These are phyloP conservation scores for Drosophila nebulosa DNA, from an alignment of 1,140 invertebrate species.

Conservation along the genomic window DNA sequence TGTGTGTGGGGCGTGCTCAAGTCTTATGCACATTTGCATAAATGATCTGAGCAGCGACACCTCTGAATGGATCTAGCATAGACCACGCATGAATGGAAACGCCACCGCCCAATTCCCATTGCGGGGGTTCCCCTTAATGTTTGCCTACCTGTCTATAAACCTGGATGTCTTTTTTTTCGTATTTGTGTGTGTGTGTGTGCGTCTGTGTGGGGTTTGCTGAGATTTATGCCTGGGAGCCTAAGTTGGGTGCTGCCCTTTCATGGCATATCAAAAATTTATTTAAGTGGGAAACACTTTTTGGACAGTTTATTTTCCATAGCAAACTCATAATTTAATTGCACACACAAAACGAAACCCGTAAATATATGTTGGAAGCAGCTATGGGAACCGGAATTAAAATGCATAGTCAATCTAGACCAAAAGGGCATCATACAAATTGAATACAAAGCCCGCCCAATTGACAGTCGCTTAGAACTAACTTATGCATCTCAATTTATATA, in stretches of 20 bases:
- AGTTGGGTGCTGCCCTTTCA: slow-evolving; percentile 11
- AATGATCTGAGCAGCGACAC: slow-evolving; percentile 60
- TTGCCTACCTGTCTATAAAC: not conserved
- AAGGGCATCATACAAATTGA: not conserved
- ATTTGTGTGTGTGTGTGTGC: slow-evolving; percentile 22
- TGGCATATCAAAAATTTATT: slow-evolving; percentile 60
- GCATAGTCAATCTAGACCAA: not conserved
- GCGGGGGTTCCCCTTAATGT: slow-evolving; percentile 15
- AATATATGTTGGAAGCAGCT: not conserved
- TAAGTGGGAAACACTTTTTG: slow-evolving; percentile 53
- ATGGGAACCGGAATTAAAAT: slow-evolving; percentile 42
- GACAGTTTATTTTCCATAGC: slow-evolving; percentile 34
- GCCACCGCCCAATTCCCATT: slow-evolving; percentile 17
- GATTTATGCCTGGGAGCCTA: slow-evolving; percentile 72
- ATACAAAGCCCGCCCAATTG: not conserved
- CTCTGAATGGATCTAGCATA: slow-evolving; percentile 56
- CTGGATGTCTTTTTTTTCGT: too few relatives aligned
- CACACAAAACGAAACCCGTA: slow-evolving; percentile 8
- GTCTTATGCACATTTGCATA: slow-evolving; percentile 58
- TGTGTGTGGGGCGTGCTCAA: slow-evolving; percentile 55
- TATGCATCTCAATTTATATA: too few relatives aligned
- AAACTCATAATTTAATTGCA: slow-evolving; percentile 65
- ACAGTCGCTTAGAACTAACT: too few relatives aligned
- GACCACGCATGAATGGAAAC: slow-evolving; percentile 67
- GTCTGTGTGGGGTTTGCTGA: slow-evolving; percentile 56